Evolutionary conservation across 2,113 vertebrate species (phyloP), one percentile per base, ranked within the genome.

Genomic region (Columba livia): DNA sequence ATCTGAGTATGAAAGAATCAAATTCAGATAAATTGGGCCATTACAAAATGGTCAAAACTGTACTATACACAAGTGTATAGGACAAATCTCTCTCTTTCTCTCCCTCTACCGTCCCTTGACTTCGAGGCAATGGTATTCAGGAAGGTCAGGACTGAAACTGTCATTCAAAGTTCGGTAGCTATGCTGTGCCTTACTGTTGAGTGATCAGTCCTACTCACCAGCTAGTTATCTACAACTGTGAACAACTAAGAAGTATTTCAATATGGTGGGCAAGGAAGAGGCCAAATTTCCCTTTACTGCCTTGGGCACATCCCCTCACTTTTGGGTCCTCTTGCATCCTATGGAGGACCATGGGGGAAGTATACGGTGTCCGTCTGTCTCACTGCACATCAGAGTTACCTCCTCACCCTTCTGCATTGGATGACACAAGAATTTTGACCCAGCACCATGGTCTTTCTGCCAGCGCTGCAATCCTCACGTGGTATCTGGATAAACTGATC

Each of bases 401-500:
- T 18, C 16, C 29, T 82, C 32, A 57, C n/a, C 31, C 57, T 61
- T 53, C 40, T 53, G n/a, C 23, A 3, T 42, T 67, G 71, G 29
- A 79, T 26, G 9, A 24, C 77, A 66, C 3, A 36, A 47, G 44
- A 85, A 78, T 85, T 88, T 67, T 21, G 19, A 80, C 58, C 34
- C 51, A 77, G 6, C 3, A 6, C 42, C 1, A 2, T 1, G 1
- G 79, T 21, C 28, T 62, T 85, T 88, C 36, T 93, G 51, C 60
- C 81, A 91, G 60, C 2, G 5, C 60, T 7, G 8, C 64, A 79
- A 32, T 60, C 48, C 47, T 88, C 72, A 58, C 3, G 0, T 44
- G 29, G 34, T 56, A 74, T 78, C 48, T 86, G 72, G 34, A 80
- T 79, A 86, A 88, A 91, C 60, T 84, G 75, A 88, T 88, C 42